Percentiles rank a stretch among this genome's conserved stretches.
phyloP scores from a whole-genome alignment of 1,140 invertebrate genomes.

The Macrostomum lignano region DNA sequence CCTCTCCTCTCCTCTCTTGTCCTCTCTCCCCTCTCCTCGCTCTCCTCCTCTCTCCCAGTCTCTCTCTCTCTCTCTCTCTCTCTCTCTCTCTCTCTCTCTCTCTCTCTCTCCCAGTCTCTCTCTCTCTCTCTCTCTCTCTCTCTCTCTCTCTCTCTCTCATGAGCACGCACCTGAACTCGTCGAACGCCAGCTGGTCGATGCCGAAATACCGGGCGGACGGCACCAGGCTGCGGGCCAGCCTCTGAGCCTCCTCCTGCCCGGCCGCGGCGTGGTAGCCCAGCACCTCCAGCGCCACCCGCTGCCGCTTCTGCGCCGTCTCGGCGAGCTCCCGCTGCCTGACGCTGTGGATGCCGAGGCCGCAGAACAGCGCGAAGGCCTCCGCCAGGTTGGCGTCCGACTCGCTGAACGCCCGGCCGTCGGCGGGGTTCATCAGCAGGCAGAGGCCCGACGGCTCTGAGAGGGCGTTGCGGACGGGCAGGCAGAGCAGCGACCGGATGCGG shows the following conservation, averaged over 20 bases:
- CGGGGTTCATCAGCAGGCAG: slow-evolving; percentile 79
- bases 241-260: slow-evolving; percentile 50
- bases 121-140: too few species aligned
- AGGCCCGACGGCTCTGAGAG: slow-evolving; percentile 79
- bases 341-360: slow-evolving; percentile 76
- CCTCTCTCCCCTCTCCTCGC: too few species aligned
- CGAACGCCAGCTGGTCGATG: slow-evolving; percentile 7
- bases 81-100: too few species aligned
- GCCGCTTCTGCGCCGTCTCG: slow-evolving; percentile 62
- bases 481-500: slow-evolving; percentile 57
- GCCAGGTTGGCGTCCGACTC: slow-evolving; percentile 61
- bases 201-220: slow-evolving; percentile 4
- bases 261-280: slow-evolving; percentile 80
- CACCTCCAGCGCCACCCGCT: slow-evolving; percentile 72
- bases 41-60: too few species aligned
- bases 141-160: too few species aligned
- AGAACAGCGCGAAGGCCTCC: slow-evolving; percentile 88
- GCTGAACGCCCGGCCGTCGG: slow-evolving; percentile 54
- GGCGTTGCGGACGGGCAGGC: slow-evolving; percentile 64
- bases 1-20: too few species aligned
- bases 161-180: slow-evolving; percentile 3
- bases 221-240: slow-evolving; percentile 27
- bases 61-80: too few species aligned
- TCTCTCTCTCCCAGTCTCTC: too few species aligned
- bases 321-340: slow-evolving; percentile 66